These are phyloP conservation scores for Piprites chloris DNA, from an alignment of 2,113 vertebrate genomes.

Conservation along the genomic window DNA sequence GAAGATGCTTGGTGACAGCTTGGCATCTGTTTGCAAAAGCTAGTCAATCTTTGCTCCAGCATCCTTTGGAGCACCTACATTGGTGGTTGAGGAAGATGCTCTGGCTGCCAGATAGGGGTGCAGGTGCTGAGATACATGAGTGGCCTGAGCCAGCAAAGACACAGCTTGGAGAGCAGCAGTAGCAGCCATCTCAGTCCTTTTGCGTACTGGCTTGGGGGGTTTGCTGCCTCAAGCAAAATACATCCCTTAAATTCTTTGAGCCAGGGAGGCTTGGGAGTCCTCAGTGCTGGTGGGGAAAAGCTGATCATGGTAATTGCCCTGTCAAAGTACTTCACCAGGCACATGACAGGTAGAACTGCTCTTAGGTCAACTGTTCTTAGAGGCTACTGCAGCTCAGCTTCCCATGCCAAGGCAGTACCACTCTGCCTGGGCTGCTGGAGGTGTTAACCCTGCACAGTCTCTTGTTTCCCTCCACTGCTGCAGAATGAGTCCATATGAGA, in stretches of 20 bases:
- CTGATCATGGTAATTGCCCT: fast-evolving
- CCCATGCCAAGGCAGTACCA: fast-evolving
- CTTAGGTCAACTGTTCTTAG: background rate
- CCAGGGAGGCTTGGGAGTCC: background rate
- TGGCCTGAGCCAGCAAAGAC: background rate
- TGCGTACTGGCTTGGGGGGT: background rate
- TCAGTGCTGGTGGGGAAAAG: background rate
- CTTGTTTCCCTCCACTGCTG: background rate
- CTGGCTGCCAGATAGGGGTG: background rate
- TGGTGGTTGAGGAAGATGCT: background rate
- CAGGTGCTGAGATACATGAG: fast-evolving
- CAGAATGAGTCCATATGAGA: background rate
- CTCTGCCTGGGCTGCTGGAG: background rate
- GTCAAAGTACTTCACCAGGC: background rate
- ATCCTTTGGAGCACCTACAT: background rate
- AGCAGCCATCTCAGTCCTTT: background rate
- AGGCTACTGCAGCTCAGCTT: background rate
- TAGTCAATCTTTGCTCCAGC: background rate
- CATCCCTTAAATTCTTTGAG: background rate
- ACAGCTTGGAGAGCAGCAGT: background rate
- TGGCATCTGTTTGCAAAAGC: background rate
- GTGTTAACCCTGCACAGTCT: fast-evolving
- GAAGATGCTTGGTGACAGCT: background rate
- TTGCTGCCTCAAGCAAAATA: background rate
- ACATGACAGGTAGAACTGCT: background rate